A percentile compares a stretch with the other conserved stretches of the same genome.
These are phyloP conservation scores for Triplophysa dalaica DNA, from an alignment of 2,113 vertebrate species.

Conservation along the genomic window DNA sequence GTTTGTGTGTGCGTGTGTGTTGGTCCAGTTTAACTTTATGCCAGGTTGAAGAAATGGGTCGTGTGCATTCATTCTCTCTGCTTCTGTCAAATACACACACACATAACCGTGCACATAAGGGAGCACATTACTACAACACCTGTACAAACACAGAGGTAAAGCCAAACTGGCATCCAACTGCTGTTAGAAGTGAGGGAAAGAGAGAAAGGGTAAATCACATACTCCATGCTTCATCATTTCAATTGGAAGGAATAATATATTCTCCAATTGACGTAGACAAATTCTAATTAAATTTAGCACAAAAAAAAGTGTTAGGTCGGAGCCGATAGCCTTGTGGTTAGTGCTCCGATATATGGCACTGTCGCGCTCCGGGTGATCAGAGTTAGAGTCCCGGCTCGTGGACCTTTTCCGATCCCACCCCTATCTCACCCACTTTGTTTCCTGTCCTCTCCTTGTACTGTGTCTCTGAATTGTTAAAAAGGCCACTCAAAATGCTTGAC, in stretches of 20 bases:
- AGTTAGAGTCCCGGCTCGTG: too few relatives aligned
- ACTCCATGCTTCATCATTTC: background rate
- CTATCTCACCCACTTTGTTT: too few relatives aligned
- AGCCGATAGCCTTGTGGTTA: too few relatives aligned
- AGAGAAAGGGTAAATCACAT: background rate
- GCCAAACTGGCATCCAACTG: slow-evolving; percentile 37
- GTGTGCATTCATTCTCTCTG: slow-evolving; percentile 66
- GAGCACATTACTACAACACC: slow-evolving; percentile 67
- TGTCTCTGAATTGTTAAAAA: too few relatives aligned
- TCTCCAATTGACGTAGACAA: background rate
- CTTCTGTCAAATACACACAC: slow-evolving; percentile 41
- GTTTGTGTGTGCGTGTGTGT: slow-evolving; percentile 25
- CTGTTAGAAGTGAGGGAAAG: slow-evolving; percentile 13
- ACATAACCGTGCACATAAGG: slow-evolving; percentile 51
- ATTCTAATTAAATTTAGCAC: background rate
- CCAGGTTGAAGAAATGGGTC: slow-evolving; percentile 67
- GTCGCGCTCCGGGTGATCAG: too few relatives aligned
- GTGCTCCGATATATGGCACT: too few relatives aligned
- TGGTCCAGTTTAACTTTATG: slow-evolving; percentile 40
- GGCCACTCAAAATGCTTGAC: too few relatives aligned
- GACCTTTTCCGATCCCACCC: too few relatives aligned
- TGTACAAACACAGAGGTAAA: slow-evolving; percentile 71
- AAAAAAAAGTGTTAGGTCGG: background rate
- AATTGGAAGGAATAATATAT: background rate
- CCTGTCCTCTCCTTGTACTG: too few relatives aligned